Conservation (phyloP, 1,140 invertebrate genomes). For the Neelides sp. region DNA sequence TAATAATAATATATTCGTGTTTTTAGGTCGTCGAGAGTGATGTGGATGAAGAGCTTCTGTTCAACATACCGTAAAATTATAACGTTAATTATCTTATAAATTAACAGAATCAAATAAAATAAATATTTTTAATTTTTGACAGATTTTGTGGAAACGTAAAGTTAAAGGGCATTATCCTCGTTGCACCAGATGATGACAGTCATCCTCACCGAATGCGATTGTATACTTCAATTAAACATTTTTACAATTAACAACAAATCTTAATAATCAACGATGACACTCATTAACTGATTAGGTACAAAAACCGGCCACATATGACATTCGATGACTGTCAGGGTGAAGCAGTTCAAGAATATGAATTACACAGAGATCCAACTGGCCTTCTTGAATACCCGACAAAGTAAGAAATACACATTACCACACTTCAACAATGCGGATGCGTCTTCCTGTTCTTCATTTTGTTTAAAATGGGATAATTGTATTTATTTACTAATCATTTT, state of each 20-base stretch:
- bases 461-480: constrained; percentile 16
- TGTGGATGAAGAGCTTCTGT: constrained; percentile 81
- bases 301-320: constrained; percentile 82
- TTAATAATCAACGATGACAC: neutral
- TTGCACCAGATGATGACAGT: constrained; percentile 67
- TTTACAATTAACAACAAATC: neutral
- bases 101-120: neutral
- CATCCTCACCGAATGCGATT: constrained; percentile 75
- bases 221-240: constrained; percentile 40
- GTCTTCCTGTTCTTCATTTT: neutral
- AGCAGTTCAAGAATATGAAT: constrained; percentile 83
- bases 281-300: constrained; percentile 54
- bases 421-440: neutral
- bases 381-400: constrained; percentile 76
- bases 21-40: constrained; percentile 85
- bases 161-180: constrained; percentile 80
- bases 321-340: constrained; percentile 66
- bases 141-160: constrained; percentile 88
- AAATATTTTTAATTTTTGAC: constrained; percentile 26
- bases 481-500: constrained; percentile 11
- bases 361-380: constrained; percentile 63
- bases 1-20: neutral
- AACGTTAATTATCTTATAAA: neutral
- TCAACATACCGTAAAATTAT: constrained; percentile 73
- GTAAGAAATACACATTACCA: constrained; percentile 42